A percentile compares a stretch with the other conserved stretches of the same genome.
Conservation (phyloP, 1,140 invertebrate genomes). For the Melitaea cinxia region DNA sequence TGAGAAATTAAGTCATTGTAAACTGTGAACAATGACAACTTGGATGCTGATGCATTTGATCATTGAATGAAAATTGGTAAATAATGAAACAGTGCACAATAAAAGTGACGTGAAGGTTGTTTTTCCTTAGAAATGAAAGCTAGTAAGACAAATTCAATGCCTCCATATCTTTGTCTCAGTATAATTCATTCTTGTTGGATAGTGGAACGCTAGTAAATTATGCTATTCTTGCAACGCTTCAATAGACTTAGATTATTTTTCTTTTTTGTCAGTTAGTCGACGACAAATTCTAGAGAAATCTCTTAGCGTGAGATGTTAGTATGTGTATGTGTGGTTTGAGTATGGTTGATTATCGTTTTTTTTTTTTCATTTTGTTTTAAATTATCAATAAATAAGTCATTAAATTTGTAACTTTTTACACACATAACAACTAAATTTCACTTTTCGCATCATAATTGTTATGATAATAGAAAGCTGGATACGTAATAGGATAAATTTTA, state of each 20-base stretch:
- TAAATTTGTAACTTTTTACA: too few species aligned
- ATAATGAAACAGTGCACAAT: conserved; percentile 44
- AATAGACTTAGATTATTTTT: conserved; percentile 65
- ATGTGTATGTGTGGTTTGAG: not conserved
- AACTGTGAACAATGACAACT: conserved; percentile 9
- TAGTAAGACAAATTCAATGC: conserved; percentile 60
- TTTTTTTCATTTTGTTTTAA: too few species aligned
- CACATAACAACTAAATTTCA: not conserved
- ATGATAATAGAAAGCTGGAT: not conserved
- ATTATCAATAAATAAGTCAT: too few species aligned
- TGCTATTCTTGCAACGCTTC: conserved; percentile 64
- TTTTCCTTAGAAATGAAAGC: conserved; percentile 67
- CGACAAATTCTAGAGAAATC: conserved; percentile 51
- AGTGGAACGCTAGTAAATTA: conserved; percentile 54
- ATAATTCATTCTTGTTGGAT: conserved; percentile 50
- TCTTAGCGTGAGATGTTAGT: conserved; percentile 4
- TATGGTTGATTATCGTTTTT: not conserved
- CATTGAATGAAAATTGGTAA: conserved; percentile 41
- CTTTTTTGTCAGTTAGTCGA: conserved; percentile 49
- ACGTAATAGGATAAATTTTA: not conserved
- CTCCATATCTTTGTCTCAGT: conserved; percentile 51
- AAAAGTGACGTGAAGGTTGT: conserved; percentile 49
- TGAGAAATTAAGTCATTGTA: not conserved
- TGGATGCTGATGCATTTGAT: conserved; percentile 18
- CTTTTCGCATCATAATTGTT: not conserved